Evolutionary conservation across 2,888 invertebrate genomes (phyloP).

Genomic region (Gastracanthus pulcherrimus): DNA sequence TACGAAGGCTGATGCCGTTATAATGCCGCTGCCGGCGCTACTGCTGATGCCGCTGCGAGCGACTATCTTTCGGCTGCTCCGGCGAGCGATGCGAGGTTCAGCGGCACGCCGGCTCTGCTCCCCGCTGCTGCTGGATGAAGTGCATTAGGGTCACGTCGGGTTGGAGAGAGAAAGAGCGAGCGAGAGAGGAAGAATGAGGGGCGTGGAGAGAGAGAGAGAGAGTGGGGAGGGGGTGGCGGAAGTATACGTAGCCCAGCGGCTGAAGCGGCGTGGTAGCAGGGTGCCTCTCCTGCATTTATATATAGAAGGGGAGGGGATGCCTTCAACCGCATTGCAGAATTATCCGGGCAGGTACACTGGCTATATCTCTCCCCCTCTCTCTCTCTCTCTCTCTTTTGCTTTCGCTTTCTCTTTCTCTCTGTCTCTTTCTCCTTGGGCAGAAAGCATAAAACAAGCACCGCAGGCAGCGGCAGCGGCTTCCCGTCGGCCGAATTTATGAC

Average conservation of each 20-base stretch:
- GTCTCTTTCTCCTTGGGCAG: conserved; percentile 23
- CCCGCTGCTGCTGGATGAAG: conserved; percentile 35
- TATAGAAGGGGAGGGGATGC: not conserved
- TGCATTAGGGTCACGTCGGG: conserved; percentile 55
- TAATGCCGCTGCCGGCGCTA: too few relatives aligned
- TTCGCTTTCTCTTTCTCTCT: not conserved
- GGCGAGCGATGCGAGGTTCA: not conserved
- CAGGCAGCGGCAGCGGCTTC: too few relatives aligned
- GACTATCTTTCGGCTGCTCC: conserved; percentile 13
- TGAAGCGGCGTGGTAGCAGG: not conserved
- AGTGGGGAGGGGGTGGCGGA: not conserved
- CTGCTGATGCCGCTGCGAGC: not conserved
- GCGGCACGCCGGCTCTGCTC: not conserved
- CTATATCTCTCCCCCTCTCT: too few relatives aligned
- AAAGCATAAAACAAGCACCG: conserved; percentile 73
- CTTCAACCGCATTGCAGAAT: conserved; percentile 76
- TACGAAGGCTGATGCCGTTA: conserved; percentile 48
- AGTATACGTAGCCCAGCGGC: conserved; percentile 8
- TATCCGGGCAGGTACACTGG: conserved; percentile 71
- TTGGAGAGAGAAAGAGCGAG: conserved; percentile 46
- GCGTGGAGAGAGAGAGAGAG: conserved; percentile 54
- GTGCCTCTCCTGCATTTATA: not conserved
- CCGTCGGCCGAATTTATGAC: conserved; percentile 70
- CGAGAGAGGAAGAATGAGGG: too few relatives aligned
- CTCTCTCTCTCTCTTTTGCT: not conserved